phyloP scores from a whole-genome alignment of 2,888 invertebrate genomes.

The Endotricha flammealis region DNA sequence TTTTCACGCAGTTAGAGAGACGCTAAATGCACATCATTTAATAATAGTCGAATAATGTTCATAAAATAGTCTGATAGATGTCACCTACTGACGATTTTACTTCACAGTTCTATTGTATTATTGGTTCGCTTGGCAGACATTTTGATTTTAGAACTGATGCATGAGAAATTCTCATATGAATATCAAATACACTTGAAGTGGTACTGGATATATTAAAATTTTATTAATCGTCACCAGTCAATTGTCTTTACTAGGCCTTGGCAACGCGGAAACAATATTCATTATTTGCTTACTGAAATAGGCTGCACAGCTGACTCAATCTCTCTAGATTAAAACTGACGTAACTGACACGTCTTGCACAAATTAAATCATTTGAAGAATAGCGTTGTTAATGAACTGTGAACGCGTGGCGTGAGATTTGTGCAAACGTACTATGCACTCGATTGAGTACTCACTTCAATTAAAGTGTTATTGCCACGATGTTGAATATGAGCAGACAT shows the following conservation, averaged over 20 bases:
- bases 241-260: constrained; percentile 24
- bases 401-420: constrained; percentile 1
- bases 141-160: no score
- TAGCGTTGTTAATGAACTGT: not conserved
- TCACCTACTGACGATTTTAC: no score
- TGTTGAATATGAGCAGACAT: not conserved
- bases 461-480: not conserved
- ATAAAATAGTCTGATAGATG: no score
- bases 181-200: no score
- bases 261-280: constrained; percentile 38
- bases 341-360: constrained; percentile 10
- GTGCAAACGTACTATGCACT: constrained; percentile 1
- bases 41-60: no score
- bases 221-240: no score
- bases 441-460: not conserved
- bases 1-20: no score
- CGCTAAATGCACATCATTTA: no score
- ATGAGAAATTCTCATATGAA: no score
- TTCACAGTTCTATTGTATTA: no score
- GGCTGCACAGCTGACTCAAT: constrained; percentile 30
- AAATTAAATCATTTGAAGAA: constrained; percentile 4
- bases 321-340: constrained; percentile 11
- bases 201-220: no score
- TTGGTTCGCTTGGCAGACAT: no score
- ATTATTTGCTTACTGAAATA: constrained; percentile 34